Evolutionary conservation across 2,113 vertebrate species (phyloP).

Genomic region (Vimba vimba): DNA sequence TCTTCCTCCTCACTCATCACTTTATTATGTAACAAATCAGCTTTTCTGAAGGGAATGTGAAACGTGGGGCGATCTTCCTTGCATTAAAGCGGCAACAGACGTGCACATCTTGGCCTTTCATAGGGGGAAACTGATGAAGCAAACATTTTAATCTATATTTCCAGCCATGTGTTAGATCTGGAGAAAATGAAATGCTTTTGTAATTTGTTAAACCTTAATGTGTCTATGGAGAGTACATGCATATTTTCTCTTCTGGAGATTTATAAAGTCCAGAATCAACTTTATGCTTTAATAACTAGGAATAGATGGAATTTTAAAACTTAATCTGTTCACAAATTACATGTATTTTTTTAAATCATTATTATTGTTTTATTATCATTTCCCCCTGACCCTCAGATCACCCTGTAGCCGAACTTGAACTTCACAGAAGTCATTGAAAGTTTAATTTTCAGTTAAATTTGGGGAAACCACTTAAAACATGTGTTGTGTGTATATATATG

Average conservation of each 20-base stretch:
- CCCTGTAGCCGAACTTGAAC: not conserved
- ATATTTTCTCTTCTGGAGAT: not conserved
- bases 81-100: slow-evolving; percentile 13
- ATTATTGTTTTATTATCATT: too few relatives aligned
- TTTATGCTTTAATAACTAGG: not conserved
- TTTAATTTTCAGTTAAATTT: too few relatives aligned
- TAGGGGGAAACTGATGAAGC: slow-evolving; percentile 11
- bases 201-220: not conserved
- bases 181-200: not conserved
- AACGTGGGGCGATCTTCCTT: slow-evolving; percentile 15
- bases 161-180: not conserved
- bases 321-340: too few relatives aligned
- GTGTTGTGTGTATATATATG: too few relatives aligned
- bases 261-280: not conserved
- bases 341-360: too few relatives aligned
- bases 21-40: slow-evolving; percentile 48
- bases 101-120: not conserved
- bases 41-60: slow-evolving; percentile 36
- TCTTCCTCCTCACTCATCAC: slow-evolving; percentile 39
- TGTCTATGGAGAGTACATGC: not conserved
- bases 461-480: too few relatives aligned
- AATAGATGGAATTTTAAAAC: not conserved
- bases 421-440: not conserved
- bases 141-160: not conserved
- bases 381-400: not conserved